These are phyloP conservation scores for Flexamia atlantica DNA, from an alignment of 2,888 invertebrate species.

Conservation along the genomic window DNA sequence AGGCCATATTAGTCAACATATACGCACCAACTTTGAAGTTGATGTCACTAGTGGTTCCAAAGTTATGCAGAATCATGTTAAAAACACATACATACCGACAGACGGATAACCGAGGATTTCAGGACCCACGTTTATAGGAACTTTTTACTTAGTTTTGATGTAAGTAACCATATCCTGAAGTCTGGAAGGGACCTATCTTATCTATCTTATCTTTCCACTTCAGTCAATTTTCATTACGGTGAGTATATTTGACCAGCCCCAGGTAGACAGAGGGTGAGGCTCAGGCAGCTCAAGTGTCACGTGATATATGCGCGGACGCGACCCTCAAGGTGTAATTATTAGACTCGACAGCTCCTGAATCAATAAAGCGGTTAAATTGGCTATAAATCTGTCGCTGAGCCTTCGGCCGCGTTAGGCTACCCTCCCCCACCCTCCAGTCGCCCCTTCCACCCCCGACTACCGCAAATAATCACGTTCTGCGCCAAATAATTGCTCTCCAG, in stretches of 20 bases:
- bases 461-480: constrained; percentile 18
- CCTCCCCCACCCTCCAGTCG: background rate
- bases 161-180: no score
- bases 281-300: background rate
- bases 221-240: no score
- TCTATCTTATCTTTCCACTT: no score
- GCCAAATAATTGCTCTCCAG: constrained; percentile 19
- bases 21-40: no score
- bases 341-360: constrained; percentile 37
- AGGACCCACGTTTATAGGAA: no score
- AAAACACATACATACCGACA: no score
- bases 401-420: constrained; percentile 1
- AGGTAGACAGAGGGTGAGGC: background rate
- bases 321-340: constrained; percentile 33
- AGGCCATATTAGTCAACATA: no score
- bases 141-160: no score
- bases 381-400: constrained; percentile 47
- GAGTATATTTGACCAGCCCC: background rate
- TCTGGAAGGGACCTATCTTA: no score
- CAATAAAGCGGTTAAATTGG: constrained; percentile 51
- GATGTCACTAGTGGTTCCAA: no score
- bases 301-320: constrained; percentile 9
- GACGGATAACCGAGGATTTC: no score
- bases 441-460: background rate
- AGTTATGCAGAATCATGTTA: no score